Evolutionary conservation across 2,797 vertebrate genomes (phyloP).

Genomic region (Cynopterus sphinx): DNA sequence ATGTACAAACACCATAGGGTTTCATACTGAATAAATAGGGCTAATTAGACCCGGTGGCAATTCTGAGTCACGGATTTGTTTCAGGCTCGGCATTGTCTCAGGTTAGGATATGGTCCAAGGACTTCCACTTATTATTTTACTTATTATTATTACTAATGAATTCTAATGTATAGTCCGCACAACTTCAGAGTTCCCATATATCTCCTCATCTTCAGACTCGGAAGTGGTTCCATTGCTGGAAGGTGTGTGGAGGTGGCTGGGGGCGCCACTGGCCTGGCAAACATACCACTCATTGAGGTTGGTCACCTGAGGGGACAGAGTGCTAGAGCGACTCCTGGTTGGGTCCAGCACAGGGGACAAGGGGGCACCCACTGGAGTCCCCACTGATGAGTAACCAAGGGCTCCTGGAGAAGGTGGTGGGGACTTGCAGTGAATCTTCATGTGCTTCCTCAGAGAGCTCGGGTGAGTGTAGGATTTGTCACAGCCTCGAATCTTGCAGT

Average conservation of each 20-base stretch:
- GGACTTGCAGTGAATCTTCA: constrained; percentile 99
- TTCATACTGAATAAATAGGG: constrained; percentile 87
- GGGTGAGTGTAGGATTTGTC: constrained; percentile 97
- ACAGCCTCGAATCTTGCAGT: constrained; percentile 97
- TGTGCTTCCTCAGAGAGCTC: constrained; percentile 96
- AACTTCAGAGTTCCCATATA: constrained; percentile 90
- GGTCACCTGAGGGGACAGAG: constrained; percentile 96
- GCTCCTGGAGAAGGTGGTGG: constrained; percentile 91
- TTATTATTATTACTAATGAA: constrained; percentile 16
- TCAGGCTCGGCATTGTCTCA: constrained; percentile 66
- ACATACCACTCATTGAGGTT: constrained; percentile 99
- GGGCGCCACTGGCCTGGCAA: constrained; percentile 93
- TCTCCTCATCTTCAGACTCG: constrained; percentile 94
- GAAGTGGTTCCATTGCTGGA: constrained; percentile 94
- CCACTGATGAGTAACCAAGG: constrained; percentile 89
- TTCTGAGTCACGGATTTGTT: constrained; percentile 65
- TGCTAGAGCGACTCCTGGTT: constrained; percentile 89
- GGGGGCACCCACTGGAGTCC: constrained; percentile 88
- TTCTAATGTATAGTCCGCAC: constrained; percentile 94
- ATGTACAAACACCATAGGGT: constrained; percentile 88
- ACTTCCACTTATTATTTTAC: constrained; percentile 26
- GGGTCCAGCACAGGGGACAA: constrained; percentile 89
- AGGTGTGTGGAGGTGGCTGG: constrained; percentile 93
- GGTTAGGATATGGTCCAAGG: constrained; percentile 63
- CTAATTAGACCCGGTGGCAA: constrained; percentile 81